phyloP scores from a whole-genome alignment of 1,140 invertebrate species.

The Matsumurasca onukii region DNA sequence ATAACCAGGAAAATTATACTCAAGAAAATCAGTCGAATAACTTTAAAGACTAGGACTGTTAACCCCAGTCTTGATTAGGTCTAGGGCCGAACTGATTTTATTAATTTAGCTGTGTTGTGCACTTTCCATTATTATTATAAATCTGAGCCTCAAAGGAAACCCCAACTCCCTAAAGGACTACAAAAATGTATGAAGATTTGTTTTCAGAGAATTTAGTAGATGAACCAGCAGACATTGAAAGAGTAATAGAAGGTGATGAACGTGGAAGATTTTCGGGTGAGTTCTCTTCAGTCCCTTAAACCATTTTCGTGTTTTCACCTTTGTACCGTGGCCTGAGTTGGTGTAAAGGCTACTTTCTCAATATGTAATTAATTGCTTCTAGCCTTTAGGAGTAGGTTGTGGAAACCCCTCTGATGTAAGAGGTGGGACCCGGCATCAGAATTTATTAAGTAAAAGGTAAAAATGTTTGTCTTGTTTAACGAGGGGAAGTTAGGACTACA shows the following conservation, averaged over 20 bases:
- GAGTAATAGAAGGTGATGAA: slow-evolving; percentile 20
- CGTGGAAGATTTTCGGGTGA: slow-evolving; percentile 35
- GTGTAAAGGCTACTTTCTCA: too few relatives aligned
- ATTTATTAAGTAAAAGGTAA: too few relatives aligned
- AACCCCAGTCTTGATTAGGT: background rate
- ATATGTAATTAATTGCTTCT: too few relatives aligned
- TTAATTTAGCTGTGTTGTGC: background rate
- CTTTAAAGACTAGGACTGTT: background rate
- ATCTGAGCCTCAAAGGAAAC: background rate
- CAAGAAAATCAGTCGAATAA: background rate
- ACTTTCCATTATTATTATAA: background rate
- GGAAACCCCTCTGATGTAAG: too few relatives aligned
- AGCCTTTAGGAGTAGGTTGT: too few relatives aligned
- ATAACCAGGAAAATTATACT: background rate
- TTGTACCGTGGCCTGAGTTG: too few relatives aligned
- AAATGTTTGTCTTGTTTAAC: too few relatives aligned
- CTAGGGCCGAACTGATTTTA: background rate
- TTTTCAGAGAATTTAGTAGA: background rate
- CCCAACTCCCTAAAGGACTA: background rate
- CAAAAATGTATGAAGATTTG: slow-evolving; percentile 9
- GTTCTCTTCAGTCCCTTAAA: too few relatives aligned
- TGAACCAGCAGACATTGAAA: slow-evolving; percentile 13
- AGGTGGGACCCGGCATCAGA: too few relatives aligned
- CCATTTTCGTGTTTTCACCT: too few relatives aligned
- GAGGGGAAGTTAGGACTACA: too few relatives aligned